A percentile compares a stretch with the other conserved stretches of the same genome.
phyloP scores from a whole-genome alignment of 2,888 invertebrate species.

The Cylloceria caligata region DNA sequence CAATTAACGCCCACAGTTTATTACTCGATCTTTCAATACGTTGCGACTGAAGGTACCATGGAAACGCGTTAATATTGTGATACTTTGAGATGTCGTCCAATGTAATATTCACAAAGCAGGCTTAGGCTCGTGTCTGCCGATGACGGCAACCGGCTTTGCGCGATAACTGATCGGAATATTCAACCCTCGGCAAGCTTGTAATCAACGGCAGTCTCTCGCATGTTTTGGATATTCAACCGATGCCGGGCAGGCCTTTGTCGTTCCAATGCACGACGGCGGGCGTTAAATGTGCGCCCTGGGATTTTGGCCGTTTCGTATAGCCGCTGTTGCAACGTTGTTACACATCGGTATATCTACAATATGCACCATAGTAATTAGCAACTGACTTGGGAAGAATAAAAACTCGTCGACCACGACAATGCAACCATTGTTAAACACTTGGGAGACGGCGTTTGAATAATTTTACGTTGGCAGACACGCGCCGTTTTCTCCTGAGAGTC shows the following conservation, averaged over 20 bases:
- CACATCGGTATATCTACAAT: slow-evolving; percentile 7
- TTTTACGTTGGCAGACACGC: slow-evolving; percentile 1
- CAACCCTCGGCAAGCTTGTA: slow-evolving; percentile 41
- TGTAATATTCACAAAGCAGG: neutral
- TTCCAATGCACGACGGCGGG: neutral
- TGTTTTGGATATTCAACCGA: slow-evolving; percentile 50
- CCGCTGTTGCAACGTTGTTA: slow-evolving; percentile 33
- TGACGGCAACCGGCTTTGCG: slow-evolving; percentile 37
- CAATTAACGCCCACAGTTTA: neutral
- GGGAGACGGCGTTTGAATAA: slow-evolving; percentile 32
- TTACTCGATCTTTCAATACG: neutral
- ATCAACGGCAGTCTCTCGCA: slow-evolving; percentile 50
- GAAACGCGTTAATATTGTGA: neutral
- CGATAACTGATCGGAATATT: slow-evolving; percentile 58
- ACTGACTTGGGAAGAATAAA: slow-evolving; percentile 35
- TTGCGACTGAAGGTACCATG: neutral
- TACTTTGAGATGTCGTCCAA: neutral
- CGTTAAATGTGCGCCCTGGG: slow-evolving; percentile 11
- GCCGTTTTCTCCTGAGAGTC: slow-evolving; percentile 9
- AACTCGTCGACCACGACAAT: slow-evolving; percentile 43
- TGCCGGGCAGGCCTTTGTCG: slow-evolving; percentile 48
- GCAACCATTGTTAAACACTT: slow-evolving; percentile 50
- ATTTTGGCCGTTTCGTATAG: slow-evolving; percentile 40
- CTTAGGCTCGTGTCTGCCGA: slow-evolving; percentile 31
- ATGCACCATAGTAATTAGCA: slow-evolving; percentile 54